Base-by-base conservation (phyloP, 2,888 invertebrate species). In the Ypsolopha sequella region DNA sequence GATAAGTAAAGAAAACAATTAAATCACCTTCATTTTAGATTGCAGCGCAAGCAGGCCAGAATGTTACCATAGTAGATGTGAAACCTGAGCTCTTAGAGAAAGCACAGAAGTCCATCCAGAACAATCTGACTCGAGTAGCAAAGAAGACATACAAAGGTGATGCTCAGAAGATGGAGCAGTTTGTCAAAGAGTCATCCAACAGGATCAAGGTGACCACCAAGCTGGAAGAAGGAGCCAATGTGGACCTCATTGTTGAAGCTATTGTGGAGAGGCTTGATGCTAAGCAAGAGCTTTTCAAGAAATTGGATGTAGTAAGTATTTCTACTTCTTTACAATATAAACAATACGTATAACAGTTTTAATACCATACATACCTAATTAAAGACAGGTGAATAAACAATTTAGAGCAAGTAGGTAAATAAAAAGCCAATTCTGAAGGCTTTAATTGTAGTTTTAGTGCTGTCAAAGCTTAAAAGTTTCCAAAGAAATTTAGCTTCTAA, bases 171-270 rank as follows among this genome's bases (percentile, higher is more conserved):
- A 91, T 88, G 24, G 88, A 91, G 55, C 89, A 89, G 60, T 95
- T 93, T 72, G 85, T 94, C 1, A 66, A 84, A 0, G 90, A 91
- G 13, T 82, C 92, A 0, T 66, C 90, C 50, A 70, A 73, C n/a
- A 88, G 91, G 54, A 76, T 82, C 51, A 77, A 76, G 58, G 70
- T 89, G 2, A 87, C 90, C 0, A 90, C 92, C 0, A 88, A 91
- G 62, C 62, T 92, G 2, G 78, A 81, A 2, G 88, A 89, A 52
- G 89, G 92, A 6, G 93, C 91, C 0, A 80, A 90, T 54, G 86
- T 92, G 0, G 95, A 95, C 73, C 75, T 96, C 53, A 92, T 96
- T 3, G 89, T 97, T 10, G 96, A 97, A 77, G 96, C 96, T 1
- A 94, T 96, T 66, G 91, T 95, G 9, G 96, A 97, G 75, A 95